phyloP scores from a whole-genome alignment of 2,888 invertebrate genomes.

The Sabellastarte sp. region DNA sequence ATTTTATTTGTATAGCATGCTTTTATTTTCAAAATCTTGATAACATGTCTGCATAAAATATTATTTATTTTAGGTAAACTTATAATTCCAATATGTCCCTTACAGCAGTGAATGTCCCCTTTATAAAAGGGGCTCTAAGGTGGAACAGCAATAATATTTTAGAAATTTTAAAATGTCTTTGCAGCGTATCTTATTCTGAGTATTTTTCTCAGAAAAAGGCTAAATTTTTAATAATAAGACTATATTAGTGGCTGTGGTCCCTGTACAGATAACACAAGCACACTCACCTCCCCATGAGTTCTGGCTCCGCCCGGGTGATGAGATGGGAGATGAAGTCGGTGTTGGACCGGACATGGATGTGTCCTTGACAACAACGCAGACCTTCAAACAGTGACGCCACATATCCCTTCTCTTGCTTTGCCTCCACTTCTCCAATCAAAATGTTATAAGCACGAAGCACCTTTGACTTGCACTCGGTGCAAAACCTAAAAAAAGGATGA shows the following conservation, averaged over 20 bases:
- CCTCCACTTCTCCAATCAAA: slow-evolving; percentile 72
- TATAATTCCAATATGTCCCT: too few species aligned
- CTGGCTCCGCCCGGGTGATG: slow-evolving; percentile 87
- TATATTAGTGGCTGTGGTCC: neutral
- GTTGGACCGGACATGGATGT: slow-evolving; percentile 83
- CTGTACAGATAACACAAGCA: neutral
- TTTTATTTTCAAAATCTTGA: too few species aligned
- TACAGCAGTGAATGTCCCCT: too few species aligned
- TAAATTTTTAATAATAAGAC: too few species aligned
- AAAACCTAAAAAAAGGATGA: slow-evolving; percentile 67
- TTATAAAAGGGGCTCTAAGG: too few species aligned
- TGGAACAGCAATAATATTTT: too few species aligned
- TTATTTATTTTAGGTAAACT: too few species aligned
- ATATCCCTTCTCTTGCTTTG: slow-evolving; percentile 84
- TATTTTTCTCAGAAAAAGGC: too few species aligned
- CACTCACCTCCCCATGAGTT: slow-evolving; percentile 76
- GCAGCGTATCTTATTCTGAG: too few species aligned
- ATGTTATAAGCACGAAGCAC: slow-evolving; percentile 82
- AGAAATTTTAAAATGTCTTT: too few species aligned
- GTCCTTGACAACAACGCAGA: slow-evolving; percentile 76
- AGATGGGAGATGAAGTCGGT: slow-evolving; percentile 85
- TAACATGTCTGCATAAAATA: too few species aligned
- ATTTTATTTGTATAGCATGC: too few species aligned
- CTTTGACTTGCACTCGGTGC: slow-evolving; percentile 89
- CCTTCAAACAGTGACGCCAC: slow-evolving; percentile 80